Conservation (phyloP, 2,888 invertebrate genomes). For the Eupithecia insigniata region DNA sequence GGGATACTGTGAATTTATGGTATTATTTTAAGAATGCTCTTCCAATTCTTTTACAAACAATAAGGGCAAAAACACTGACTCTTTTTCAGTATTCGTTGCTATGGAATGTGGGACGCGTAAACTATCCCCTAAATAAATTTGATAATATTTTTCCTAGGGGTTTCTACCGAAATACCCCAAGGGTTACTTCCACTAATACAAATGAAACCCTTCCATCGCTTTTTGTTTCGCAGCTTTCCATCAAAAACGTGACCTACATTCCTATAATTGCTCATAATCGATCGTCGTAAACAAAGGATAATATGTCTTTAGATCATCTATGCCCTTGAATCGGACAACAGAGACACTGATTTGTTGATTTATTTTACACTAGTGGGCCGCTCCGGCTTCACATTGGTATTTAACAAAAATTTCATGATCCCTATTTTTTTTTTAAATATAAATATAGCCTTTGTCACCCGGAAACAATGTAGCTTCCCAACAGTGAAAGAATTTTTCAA, state of each 20-base stretch:
- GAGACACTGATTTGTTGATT: background rate
- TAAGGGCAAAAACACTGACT: background rate
- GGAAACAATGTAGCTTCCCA: no score
- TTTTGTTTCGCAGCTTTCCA: background rate
- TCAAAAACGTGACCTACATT: slow-evolving; percentile 12
- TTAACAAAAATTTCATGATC: no score
- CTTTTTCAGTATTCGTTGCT: background rate
- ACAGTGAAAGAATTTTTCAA: no score
- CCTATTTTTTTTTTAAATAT: no score
- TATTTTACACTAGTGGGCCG: no score
- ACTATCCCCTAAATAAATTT: background rate
- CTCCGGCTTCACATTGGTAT: no score
- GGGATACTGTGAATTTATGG: background rate
- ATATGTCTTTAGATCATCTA: background rate
- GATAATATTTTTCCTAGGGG: background rate
- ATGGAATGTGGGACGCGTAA: background rate
- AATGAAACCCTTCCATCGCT: slow-evolving; percentile 4
- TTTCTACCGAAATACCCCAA: background rate
- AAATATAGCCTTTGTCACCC: no score
- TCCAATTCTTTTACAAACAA: background rate
- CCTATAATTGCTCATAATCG: slow-evolving; percentile 11
- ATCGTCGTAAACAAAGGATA: slow-evolving; percentile 4
- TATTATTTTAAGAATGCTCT: background rate
- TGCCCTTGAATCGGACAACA: background rate
- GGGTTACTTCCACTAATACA: background rate